Base-by-base conservation (phyloP, 1,140 invertebrate species). In the Aphaenogaster ashmeadi region DNA sequence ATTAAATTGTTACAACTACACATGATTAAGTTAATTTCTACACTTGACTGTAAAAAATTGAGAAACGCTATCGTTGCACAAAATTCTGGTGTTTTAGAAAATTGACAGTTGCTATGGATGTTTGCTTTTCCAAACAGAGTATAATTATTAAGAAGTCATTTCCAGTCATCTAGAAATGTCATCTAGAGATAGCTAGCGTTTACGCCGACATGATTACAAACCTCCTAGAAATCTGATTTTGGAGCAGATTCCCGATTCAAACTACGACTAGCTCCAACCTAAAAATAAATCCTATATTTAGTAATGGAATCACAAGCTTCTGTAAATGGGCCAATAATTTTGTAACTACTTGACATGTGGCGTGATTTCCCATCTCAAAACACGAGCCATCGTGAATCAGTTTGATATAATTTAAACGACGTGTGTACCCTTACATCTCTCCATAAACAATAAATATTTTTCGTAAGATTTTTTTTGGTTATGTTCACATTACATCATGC, bases 201-300 rank as follows among this genome's bases (percentile, higher is more conserved):
- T 50, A 69, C 38, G 13, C 69, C 87, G n/a, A n/a, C 60, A 78
- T 44, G 85, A 74, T 90, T 85, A 91, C 89, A 81, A 91, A 92
- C 87, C 88, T 89, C 83, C 64, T 90, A 91, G 88, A 90, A 91
- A 93, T 89, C 86, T 81, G 86, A 88, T 86, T 91, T 91, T 83
- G 79, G 78, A 92, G 77, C 52, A 86, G 78, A 91, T 91, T 91
- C 81, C 85, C 89, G 84, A 74, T 92, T 88, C 78, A 88, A 91
- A 91, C 85, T 89, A 88, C 75, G 81, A 88, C 90, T 93, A 91
- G 93, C 94, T 94, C 87, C 90, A 93, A 94, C 91, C 94, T 94
- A 94, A 92, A 94, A 94, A 94, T 94, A 94, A 94, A 94, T 92
- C 91, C 93, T 94, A 94, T 94, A 92, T 93, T 93, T 93, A 93